Evolutionary conservation across 2,113 vertebrate species (phyloP).

Genomic region (Oncorhynchus masou): DNA sequence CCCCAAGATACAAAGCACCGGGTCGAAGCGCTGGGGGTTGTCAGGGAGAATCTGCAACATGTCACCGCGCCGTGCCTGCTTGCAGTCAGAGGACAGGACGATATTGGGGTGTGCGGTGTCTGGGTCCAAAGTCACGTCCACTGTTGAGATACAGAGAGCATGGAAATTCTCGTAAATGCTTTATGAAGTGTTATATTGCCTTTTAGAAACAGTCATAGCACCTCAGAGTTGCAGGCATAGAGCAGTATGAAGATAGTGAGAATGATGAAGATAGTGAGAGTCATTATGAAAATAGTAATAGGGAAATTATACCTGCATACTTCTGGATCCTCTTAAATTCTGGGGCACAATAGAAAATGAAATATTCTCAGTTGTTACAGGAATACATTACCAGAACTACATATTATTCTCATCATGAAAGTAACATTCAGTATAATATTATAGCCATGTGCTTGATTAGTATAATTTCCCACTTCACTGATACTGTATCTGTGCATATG

Average conservation of each 20-base stretch:
- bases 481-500: too few species aligned
- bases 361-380: background rate
- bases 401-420: background rate
- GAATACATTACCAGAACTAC: background rate
- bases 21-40: constrained; percentile 64
- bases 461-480: background rate
- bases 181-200: too few species aligned
- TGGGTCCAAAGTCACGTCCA: constrained; percentile 58
- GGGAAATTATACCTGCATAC: constrained; percentile 58
- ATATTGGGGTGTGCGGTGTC: constrained; percentile 67
- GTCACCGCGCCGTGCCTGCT: constrained; percentile 59
- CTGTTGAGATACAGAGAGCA: constrained; percentile 23
- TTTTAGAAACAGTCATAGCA: too few species aligned
- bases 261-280: background rate
- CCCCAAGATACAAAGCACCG: constrained; percentile 69
- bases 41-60: constrained; percentile 56
- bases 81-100: constrained; percentile 55
- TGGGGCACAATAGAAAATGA: constrained; percentile 10
- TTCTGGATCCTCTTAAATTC: constrained; percentile 64
- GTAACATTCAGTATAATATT: background rate
- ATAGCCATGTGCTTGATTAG: background rate
- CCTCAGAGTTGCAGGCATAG: too few species aligned
- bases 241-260: background rate
- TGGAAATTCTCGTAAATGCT: background rate
- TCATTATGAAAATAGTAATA: background rate